Conservation (phyloP, 2,113 vertebrate genomes). For the Ciconia stormi region DNA sequence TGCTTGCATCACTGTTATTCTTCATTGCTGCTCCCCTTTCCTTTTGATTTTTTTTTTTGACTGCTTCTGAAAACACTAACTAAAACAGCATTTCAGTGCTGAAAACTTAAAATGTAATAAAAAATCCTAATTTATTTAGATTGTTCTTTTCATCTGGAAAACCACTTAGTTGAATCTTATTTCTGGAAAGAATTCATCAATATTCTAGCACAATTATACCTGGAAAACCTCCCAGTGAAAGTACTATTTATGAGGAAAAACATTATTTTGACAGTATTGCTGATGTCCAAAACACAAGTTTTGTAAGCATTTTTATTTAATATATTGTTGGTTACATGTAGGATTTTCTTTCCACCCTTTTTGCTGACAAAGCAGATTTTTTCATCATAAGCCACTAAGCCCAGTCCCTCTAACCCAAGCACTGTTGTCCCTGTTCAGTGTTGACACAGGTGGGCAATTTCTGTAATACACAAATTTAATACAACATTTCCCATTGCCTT, state of each 20-base stretch:
- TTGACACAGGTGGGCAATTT: neutral
- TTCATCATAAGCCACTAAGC: neutral
- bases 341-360: neutral
- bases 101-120: neutral
- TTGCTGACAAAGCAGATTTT: neutral
- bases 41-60: neutral
- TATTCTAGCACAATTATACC: neutral
- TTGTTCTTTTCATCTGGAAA: neutral
- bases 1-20: neutral
- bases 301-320: neutral
- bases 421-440: neutral
- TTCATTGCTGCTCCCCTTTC: neutral
- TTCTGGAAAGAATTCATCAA: neutral
- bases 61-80: neutral
- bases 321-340: neutral
- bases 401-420: neutral
- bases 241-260: neutral
- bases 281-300: neutral
- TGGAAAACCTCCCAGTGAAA: neutral
- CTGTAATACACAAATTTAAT: neutral
- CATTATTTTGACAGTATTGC: neutral
- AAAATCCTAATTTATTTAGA: neutral
- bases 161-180: neutral
- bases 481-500: neutral
- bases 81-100: neutral